Conservation (phyloP, 2,888 invertebrate species). For the Branchipolynoe longqiensis region DNA sequence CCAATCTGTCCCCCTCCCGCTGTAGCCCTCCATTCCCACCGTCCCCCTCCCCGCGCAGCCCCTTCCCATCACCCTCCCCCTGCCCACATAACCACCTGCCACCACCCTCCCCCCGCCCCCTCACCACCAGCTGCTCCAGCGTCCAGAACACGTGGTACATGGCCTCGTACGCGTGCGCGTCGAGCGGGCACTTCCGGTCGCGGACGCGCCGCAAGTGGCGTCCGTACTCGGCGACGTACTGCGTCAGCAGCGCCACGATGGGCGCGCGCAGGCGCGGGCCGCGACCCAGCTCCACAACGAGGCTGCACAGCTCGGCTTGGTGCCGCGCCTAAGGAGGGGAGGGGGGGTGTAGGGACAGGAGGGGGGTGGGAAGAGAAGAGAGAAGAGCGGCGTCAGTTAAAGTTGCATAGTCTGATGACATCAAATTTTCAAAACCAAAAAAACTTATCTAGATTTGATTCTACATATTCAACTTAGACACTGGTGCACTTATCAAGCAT, state of each 20-base stretch:
- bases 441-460: too few relatives aligned
- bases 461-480: too few relatives aligned
- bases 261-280: neutral
- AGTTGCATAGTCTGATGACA: too few relatives aligned
- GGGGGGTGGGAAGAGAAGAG: too few relatives aligned
- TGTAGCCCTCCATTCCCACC: neutral
- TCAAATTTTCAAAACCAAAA: too few relatives aligned
- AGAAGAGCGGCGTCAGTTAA: too few relatives aligned
- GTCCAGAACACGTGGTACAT: constrained; percentile 23
- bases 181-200: neutral
- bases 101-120: too few relatives aligned
- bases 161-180: neutral
- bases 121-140: neutral
- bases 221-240: constrained; percentile 29
- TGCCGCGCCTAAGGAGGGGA: too few relatives aligned
- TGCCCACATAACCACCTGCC: neutral
- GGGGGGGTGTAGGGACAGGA: too few relatives aligned
- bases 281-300: neutral
- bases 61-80: neutral
- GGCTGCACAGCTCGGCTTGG: neutral
- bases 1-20: neutral
- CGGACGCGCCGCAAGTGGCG: neutral
- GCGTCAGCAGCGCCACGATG: neutral
- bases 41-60: neutral
- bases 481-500: too few relatives aligned